Conservation (phyloP, 2,797 vertebrate species). For the Pteronotus mesoamericanus region DNA sequence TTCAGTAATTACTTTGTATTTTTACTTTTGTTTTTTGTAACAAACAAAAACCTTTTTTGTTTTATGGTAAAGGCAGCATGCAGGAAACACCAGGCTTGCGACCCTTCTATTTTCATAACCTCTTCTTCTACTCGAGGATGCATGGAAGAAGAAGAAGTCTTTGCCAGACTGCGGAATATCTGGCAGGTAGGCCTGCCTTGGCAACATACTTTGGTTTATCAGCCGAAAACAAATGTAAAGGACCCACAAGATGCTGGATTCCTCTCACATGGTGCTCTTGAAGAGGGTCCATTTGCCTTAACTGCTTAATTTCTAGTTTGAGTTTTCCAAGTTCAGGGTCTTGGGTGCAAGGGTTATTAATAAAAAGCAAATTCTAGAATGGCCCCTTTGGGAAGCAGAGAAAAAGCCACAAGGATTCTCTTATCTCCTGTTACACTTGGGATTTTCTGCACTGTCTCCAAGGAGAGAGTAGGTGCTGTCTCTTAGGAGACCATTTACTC, state of each 20-base stretch:
- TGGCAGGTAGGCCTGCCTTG: constrained; percentile 1
- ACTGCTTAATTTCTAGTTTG: background rate
- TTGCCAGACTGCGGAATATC: background rate
- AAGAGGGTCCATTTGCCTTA: background rate
- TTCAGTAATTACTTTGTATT: constrained; percentile 36
- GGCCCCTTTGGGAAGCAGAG: background rate
- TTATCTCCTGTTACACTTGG: background rate
- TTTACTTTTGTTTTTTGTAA: constrained; percentile 55
- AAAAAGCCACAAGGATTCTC: background rate
- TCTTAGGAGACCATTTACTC: background rate
- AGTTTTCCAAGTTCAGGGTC: background rate
- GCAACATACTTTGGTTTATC: background rate
- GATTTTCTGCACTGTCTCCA: background rate
- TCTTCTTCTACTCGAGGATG: constrained; percentile 10
- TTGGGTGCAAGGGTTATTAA: background rate
- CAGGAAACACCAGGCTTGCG: background rate
- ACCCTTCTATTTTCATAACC: constrained; percentile 34
- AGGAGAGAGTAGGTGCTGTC: background rate
- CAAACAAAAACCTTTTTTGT: too few relatives aligned
- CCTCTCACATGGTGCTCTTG: background rate
- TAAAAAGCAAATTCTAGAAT: background rate
- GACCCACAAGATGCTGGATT: background rate
- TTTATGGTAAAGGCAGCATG: constrained; percentile 34
- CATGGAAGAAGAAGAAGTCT: too few relatives aligned
- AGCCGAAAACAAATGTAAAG: constrained; percentile 29